Evolutionary conservation across 92 coral and sea anemone species (phyloP), one percentile per base, ranked within the genome.

Genomic region (Bergia sp.): DNA sequence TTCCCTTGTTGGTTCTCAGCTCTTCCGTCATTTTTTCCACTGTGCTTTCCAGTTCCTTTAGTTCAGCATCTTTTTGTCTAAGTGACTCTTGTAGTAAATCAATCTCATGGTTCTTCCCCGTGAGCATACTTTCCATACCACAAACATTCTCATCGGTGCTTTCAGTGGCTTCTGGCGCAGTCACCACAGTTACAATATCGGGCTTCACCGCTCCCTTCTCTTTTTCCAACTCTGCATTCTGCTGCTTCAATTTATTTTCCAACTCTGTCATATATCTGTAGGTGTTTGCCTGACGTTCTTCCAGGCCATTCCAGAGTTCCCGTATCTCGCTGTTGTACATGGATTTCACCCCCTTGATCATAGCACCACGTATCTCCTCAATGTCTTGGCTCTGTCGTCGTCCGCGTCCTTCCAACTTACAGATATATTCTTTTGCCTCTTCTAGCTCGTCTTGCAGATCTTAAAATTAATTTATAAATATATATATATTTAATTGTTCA

Each of bases 381-480:
- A 83, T 83, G 8, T 71, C 79, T 18, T 45, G 18, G 77, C 58
- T 69, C 65, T 84, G 87, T 69, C 75, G 40, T 9, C 55, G 23
- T 64, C 75, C 21, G 29, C 66, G 64, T 7, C 67, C 64, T 47
- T 84, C 78, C 61, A 67, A 38, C 66, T 49, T 84, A 44, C 3
- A 8, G 37, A 84, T 69, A 61, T 69, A 15, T 2, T 84, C 87
- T 45, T 43, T 45, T 3, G 87, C 87, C 18, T 36, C 87, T 69
- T 49, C 53, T 5, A 84, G 87, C 79, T 84, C 87, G 66, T 71
- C 79, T 10, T 84, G 29, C 7, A 84, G 79, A 47, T 84, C 86
- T 82, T 36, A 82, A 38, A 29, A 29, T 29, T 29, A 29, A 29
- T 29, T 29, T 29, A 29, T 29, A 29, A 29, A 29, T 29, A 29